Percentiles rank a stretch among this genome's conserved stretches.
Conservation (phyloP, 2,888 invertebrate species). For the Phalangium opilio region DNA sequence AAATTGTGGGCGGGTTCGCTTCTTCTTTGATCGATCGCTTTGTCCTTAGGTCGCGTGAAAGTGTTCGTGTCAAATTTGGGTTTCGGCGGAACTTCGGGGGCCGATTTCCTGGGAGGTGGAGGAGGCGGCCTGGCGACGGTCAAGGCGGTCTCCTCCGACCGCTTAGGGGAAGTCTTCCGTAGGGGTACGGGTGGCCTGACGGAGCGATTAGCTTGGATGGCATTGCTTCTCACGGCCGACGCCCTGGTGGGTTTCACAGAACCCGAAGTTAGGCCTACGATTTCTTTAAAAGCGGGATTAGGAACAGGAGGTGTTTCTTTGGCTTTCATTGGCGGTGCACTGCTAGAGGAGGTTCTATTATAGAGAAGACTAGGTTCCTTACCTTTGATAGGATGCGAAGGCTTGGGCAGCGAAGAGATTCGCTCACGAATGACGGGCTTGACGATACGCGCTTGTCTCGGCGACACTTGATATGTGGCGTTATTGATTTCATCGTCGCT, state of each 20-base stretch:
- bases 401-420: constrained; percentile 5
- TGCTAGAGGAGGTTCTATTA: constrained; percentile 4
- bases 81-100: neutral
- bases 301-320: constrained; percentile 7
- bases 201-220: neutral
- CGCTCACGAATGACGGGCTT: constrained; percentile 31
- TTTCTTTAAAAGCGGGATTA: constrained; percentile 1
- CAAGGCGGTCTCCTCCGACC: neutral
- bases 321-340: constrained; percentile 5
- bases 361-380: constrained; percentile 3
- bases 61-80: neutral
- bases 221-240: constrained; percentile 9
- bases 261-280: neutral
- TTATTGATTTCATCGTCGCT: constrained; percentile 18
- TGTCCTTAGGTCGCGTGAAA: neutral
- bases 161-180: neutral
- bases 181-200: neutral
- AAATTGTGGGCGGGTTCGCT: neutral
- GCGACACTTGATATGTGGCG: constrained; percentile 1
- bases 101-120: too few relatives aligned
- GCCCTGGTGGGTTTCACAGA: constrained; percentile 15
- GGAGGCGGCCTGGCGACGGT: too few relatives aligned
- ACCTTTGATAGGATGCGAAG: constrained; percentile 9
- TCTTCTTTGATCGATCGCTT: neutral
- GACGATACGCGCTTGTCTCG: constrained; percentile 34